phyloP scores from a whole-genome alignment of 2,797 vertebrate genomes.

The Fratercula arctica region DNA sequence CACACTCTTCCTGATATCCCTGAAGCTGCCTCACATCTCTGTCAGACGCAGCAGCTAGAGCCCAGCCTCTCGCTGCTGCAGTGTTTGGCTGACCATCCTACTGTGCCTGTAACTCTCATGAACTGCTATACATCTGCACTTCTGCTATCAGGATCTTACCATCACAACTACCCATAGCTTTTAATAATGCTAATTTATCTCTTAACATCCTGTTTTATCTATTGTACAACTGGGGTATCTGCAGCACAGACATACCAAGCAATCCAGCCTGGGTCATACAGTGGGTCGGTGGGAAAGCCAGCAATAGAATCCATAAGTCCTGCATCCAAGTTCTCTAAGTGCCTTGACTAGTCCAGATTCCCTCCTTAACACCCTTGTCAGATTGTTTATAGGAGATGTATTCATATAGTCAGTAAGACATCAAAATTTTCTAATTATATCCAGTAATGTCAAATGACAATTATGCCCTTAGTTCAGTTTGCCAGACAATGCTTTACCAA shows the following conservation, averaged over 20 bases:
- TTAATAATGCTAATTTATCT: neutral
- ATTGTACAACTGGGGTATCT: neutral
- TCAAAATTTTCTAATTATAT: constrained; percentile 83
- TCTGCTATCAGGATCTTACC: neutral
- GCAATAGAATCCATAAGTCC: constrained; percentile 57
- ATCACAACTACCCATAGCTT: neutral
- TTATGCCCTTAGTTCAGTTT: constrained; percentile 74
- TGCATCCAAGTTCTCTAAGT: constrained; percentile 43
- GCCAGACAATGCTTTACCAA: constrained; percentile 78
- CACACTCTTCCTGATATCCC: neutral
- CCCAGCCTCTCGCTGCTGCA: neutral
- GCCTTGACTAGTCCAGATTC: constrained; percentile 58
- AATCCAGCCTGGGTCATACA: constrained; percentile 26
- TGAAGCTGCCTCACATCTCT: neutral
- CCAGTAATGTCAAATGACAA: constrained; percentile 80
- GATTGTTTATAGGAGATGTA: constrained; percentile 78
- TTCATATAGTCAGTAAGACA: constrained; percentile 78
- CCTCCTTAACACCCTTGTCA: constrained; percentile 72
- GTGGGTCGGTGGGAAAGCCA: constrained; percentile 31
- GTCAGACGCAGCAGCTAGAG: neutral
- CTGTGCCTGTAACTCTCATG: neutral
- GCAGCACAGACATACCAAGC: constrained; percentile 8
- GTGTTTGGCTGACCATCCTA: neutral
- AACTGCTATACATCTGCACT: neutral
- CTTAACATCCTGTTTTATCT: constrained; percentile 6